Evolutionary conservation across 30 jellyfish, hydroid and myxozoan species (phyloP), one percentile per base, ranked within the genome.

Genomic region (Pelagia noctiluca): DNA sequence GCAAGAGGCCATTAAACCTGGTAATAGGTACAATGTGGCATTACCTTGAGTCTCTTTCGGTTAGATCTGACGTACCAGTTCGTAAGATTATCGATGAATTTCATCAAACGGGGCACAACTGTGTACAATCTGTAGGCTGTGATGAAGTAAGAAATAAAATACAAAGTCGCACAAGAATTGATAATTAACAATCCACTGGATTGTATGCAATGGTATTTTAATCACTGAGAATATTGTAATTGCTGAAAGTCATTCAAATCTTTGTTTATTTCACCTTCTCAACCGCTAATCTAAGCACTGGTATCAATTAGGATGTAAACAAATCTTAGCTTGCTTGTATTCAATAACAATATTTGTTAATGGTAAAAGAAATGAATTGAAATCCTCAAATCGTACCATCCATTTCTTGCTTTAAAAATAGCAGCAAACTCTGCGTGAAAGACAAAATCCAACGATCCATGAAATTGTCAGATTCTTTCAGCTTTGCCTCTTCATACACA

Each of bases 51-150:
- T 29, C 97, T 74, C 63, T 89, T 85, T 57, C 99, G 63, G 91
- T 95, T 95, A 1, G 95, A 85, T 35, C 99, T 72, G 62, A 95
- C 96, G 71, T 95, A 95, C 99, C 99, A 95, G 30, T 95, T 95
- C 0, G 98, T 95, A 18, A 95, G 90, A 29, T 84, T 88, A 63
- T 95, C 99, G 57, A 95, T 82, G 84, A 89, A 95, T 69, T 83
- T 89, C 95, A 88, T 79, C 36, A 94, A 60, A 22, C 94, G 89
- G 7, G 99, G 99, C 7, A 94, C 97, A 62, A 94, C 97, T 13
- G 97, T 94, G 89, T 94, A 94, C 37, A 94, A 68, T 47, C 97
- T 84, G 49, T 94, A 94, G 22, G 97, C 98, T 93, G 83, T n/a
- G 24, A 36, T 37, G 23, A 63, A 77, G 54, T 22, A 60, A 60